phyloP scores from a whole-genome alignment of 1,140 invertebrate genomes.

The Drosophila sp. region DNA sequence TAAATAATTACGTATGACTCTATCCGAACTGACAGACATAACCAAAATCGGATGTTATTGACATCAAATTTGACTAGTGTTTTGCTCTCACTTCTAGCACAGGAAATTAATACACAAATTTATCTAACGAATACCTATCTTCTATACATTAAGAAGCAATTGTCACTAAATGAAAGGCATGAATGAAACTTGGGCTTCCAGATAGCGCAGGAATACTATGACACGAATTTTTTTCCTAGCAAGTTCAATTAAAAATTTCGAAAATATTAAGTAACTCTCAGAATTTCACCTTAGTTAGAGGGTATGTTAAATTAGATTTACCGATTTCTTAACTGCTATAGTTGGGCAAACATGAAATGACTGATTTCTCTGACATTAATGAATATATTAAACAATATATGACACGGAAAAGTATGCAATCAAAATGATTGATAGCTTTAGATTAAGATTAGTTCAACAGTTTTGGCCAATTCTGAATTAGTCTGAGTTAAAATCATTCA shows the following conservation, averaged over 20 bases:
- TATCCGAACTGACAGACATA: not conserved
- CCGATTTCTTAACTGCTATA: not conserved
- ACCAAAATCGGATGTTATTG: too few relatives aligned
- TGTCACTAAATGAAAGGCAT: too few relatives aligned
- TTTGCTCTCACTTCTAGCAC: too few relatives aligned
- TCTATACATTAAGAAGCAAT: too few relatives aligned
- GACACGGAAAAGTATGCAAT: constrained; percentile 73
- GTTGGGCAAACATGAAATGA: not conserved
- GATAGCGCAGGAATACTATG: too few relatives aligned
- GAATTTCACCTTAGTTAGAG: not conserved
- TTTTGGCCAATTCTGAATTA: constrained; percentile 20
- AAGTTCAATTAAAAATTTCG: too few relatives aligned
- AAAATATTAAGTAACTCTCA: not conserved
- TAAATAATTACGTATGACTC: not conserved
- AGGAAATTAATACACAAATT: too few relatives aligned
- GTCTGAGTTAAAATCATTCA: constrained; percentile 31
- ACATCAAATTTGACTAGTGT: too few relatives aligned
- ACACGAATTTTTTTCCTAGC: too few relatives aligned
- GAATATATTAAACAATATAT: constrained; percentile 38
- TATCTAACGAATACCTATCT: too few relatives aligned
- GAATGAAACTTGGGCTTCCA: too few relatives aligned
- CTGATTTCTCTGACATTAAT: constrained; percentile 9
- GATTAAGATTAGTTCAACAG: constrained; percentile 64
- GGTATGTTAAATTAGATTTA: not conserved
- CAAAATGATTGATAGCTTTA: constrained; percentile 70